phyloP scores from a whole-genome alignment of 2,888 invertebrate species.

The Cantharis rufa region DNA sequence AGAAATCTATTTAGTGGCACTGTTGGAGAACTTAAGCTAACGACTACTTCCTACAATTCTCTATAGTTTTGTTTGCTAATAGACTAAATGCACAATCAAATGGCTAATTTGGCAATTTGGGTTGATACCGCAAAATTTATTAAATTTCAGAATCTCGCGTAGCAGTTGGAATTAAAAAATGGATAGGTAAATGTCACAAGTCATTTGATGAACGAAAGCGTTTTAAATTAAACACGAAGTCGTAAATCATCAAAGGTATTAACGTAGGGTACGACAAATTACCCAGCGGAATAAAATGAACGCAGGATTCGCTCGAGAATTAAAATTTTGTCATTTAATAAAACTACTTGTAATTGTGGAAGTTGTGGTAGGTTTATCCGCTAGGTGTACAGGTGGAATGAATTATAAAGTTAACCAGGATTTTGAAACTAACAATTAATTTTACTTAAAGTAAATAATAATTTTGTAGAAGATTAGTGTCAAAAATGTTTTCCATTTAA shows the following conservation, averaged over 20 bases:
- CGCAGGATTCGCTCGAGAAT: not conserved
- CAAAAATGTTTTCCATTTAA: not conserved
- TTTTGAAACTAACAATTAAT: not conserved
- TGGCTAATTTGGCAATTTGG: not conserved
- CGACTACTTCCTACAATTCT: not conserved
- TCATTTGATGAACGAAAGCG: not conserved
- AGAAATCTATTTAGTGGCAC: conserved; percentile 7
- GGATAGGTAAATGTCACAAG: not conserved
- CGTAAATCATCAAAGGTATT: conserved; percentile 2
- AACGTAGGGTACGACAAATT: conserved; percentile 1
- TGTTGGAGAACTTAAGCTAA: not conserved
- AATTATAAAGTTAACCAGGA: not conserved
- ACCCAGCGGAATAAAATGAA: not conserved
- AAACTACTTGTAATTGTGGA: not conserved
- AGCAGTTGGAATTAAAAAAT: not conserved
- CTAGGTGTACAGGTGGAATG: not conserved
- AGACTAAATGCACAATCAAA: not conserved
- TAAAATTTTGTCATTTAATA: not conserved
- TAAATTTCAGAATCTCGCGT: not conserved
- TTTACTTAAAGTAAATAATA: not conserved
- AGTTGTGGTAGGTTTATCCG: not conserved
- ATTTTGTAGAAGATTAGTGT: not conserved
- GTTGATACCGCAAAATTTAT: not conserved
- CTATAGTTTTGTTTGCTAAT: not conserved
- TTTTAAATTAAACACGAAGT: not conserved